Base-by-base conservation (phyloP, 2,797 vertebrate species). In the Hippopotamyrus pictus region DNA sequence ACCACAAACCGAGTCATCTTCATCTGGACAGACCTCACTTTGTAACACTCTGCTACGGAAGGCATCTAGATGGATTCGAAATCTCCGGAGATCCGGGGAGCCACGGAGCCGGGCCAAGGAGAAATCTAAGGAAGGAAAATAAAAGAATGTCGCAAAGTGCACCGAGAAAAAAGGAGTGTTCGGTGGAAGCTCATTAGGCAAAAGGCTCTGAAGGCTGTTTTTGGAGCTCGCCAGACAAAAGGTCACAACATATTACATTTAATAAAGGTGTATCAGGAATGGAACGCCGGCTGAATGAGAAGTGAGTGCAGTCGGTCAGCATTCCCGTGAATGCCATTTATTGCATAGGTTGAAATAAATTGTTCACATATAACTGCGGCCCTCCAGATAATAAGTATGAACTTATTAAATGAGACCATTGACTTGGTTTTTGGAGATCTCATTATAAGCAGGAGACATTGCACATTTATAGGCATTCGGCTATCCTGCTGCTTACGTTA, bases 241-340 rank as follows among this genome's bases (percentile, higher is more conserved):
- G 89, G 76, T 88, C 89, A 90, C 86, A 88, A 51, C 17, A 69
- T 88, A 90, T 84, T 88, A 65, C 37, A 85, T 88, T 90, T 83
- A 84, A 76, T 62, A 50, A 65, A 90, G 76, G 76, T 59, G 41
- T 76, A 51, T 37, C 11, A 79, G 44, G 69, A 88, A 88, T 17
- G 22, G 69, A 88, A 3, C 33, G 65, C 73, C 57, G 59, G 19
- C 85, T 7, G 53, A 48, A 90, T 79, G 84, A 89, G 33, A 89
- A 79, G 69, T 29, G 51, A 83, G n/a, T 29, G 46, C 69, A 51
- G 53, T 17, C 22, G 69, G 50, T 50, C 41, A 29, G 62, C 11
- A 54, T 73, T 51, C 46, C 83, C 1, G 1, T 1, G 50, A 48
- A 54, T 41, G 82, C 48, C 29, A n/a, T 89, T 87, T 89, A n/a